Conservation (phyloP, 1,140 invertebrate species). For the Cotesia glomerata region DNA sequence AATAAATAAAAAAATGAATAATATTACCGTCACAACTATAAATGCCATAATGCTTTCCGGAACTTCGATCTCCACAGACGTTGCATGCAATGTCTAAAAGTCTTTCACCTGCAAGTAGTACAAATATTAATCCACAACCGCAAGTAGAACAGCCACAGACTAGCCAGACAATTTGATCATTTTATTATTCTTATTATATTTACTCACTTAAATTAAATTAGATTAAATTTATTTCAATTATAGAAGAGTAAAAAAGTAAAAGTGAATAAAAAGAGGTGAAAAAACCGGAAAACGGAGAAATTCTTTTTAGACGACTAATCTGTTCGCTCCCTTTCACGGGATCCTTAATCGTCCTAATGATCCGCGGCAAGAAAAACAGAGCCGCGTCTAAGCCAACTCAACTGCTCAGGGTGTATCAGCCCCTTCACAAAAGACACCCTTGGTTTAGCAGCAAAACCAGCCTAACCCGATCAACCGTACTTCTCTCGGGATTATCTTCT, state of each 20-base stretch:
- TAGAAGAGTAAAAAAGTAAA: neutral
- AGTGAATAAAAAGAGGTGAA: neutral
- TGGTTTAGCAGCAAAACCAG: constrained; percentile 33
- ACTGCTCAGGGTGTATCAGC: constrained; percentile 39
- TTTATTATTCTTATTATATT: neutral
- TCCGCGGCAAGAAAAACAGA: constrained; percentile 62
- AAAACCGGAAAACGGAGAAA: neutral
- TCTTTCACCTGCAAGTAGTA: constrained; percentile 77
- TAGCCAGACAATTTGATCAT: neutral
- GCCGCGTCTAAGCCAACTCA: constrained; percentile 56
- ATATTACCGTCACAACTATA: constrained; percentile 94
- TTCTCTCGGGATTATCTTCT: constrained; percentile 32
- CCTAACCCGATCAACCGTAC: constrained; percentile 47
- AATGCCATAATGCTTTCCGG: constrained; percentile 96
- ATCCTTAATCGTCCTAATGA: constrained; percentile 63
- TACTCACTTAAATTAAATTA: neutral
- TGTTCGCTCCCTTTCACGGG: constrained; percentile 56
- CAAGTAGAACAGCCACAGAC: neutral
- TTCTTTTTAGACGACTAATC: constrained; percentile 43
- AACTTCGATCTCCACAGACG: constrained; percentile 95
- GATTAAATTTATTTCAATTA: neutral
- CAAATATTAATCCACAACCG: neutral
- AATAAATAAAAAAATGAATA: constrained; percentile 26
- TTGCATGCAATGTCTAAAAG: constrained; percentile 95
- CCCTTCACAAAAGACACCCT: constrained; percentile 43